phyloP scores from a whole-genome alignment of 2,888 invertebrate species.

The Mantis religiosa region DNA sequence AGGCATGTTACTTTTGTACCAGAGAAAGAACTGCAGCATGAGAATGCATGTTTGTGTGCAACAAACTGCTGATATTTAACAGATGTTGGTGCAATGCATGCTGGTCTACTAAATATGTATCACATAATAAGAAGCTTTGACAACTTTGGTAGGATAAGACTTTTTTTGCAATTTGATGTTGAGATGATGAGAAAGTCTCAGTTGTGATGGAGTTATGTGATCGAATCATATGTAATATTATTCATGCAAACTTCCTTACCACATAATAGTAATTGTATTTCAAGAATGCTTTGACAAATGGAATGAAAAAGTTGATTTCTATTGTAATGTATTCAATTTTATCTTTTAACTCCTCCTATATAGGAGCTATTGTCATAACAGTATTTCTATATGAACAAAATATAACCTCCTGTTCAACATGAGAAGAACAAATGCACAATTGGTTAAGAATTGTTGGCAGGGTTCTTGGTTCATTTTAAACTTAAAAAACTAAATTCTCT shows the following conservation, averaged over 20 bases:
- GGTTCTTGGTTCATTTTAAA: neutral
- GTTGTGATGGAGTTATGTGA: neutral
- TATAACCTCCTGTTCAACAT: neutral
- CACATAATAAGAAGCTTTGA: constrained; percentile 15
- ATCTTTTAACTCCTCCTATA: neutral
- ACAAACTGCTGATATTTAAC: constrained; percentile 15
- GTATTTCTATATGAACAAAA: neutral
- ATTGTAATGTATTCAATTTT: neutral
- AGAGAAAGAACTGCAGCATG: neutral
- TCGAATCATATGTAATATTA: neutral
- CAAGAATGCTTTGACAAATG: constrained; percentile 16
- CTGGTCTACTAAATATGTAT: constrained; percentile 13
- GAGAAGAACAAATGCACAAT: neutral
- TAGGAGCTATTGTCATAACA: neutral
- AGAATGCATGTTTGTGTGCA: neutral
- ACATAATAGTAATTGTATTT: constrained; percentile 11
- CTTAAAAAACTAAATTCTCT: neutral
- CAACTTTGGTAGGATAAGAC: constrained; percentile 16
- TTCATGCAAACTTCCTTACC: constrained; percentile 11
- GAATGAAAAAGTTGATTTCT: neutral
- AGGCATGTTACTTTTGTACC: neutral
- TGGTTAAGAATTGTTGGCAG: neutral
- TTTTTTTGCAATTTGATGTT: constrained; percentile 16
- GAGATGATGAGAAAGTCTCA: neutral
- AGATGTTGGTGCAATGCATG: constrained; percentile 21